A percentile compares a stretch with the other conserved stretches of the same genome.
Conservation (phyloP, 64 coral and sea anemone species). For the Astreopora myriophthalma region DNA sequence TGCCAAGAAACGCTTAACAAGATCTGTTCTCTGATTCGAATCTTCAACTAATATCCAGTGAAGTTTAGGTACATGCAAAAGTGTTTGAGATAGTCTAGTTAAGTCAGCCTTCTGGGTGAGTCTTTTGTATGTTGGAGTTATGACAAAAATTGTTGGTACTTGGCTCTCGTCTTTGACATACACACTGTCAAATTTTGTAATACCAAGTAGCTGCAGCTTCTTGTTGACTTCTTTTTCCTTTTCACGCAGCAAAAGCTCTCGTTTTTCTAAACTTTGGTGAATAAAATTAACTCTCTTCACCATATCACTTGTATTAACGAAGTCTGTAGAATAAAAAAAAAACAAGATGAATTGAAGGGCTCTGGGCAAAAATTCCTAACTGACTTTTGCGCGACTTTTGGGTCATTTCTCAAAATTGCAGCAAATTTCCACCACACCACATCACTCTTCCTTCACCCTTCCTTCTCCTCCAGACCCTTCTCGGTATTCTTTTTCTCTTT, state of each 20-base stretch:
- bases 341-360: too few relatives aligned
- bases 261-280: constrained; percentile 9
- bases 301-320: neutral
- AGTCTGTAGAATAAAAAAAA: neutral
- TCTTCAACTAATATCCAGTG: constrained; percentile 99
- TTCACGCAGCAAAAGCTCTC: constrained; percentile 24
- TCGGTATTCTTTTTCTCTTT: too few relatives aligned
- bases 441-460: too few relatives aligned
- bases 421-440: too few relatives aligned
- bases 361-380: too few relatives aligned
- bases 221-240: constrained; percentile 45
- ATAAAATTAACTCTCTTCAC: neutral
- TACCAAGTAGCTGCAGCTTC: constrained; percentile 66
- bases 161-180: neutral
- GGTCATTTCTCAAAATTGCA: too few relatives aligned
- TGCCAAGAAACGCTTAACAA: constrained; percentile 69
- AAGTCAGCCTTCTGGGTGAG: constrained; percentile 94
- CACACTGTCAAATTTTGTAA: constrained; percentile 49
- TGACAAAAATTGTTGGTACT: constrained; percentile 78
- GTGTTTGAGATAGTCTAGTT: constrained; percentile 90
- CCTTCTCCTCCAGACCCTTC: too few relatives aligned
- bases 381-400: too few relatives aligned
- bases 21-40: constrained; percentile 65
- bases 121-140: constrained; percentile 89
- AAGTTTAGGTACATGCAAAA: constrained; percentile 81